Conservation (phyloP, 64 coral and sea anemone species). For the Stichodactyla helianthus region DNA sequence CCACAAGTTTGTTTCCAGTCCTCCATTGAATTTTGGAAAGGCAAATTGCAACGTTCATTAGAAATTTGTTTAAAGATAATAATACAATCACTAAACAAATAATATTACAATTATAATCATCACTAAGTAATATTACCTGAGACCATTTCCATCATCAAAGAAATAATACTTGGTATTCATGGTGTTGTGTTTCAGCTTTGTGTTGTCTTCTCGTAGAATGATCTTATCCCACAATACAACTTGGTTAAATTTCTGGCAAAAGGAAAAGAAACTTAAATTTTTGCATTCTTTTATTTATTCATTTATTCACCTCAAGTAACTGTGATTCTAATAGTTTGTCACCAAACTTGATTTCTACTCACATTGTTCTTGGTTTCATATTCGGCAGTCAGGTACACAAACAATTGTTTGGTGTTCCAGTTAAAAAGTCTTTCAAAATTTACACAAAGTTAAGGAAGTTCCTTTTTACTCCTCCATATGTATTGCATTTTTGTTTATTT, state of each 20-base stretch:
- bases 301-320: too few relatives aligned
- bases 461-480: background rate
- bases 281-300: too few relatives aligned
- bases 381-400: conserved; percentile 91
- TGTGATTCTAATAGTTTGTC: too few relatives aligned
- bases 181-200: conserved; percentile 56
- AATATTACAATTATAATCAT: too few relatives aligned
- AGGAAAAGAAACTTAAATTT: background rate
- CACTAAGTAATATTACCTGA: conserved; percentile 56
- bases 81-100: too few relatives aligned
- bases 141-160: conserved; percentile 95
- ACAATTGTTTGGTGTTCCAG: conserved; percentile 99
- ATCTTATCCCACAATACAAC: conserved; percentile 99
- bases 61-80: too few relatives aligned
- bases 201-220: conserved; percentile 83
- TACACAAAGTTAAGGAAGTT: conserved; percentile 60
- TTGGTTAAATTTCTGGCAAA: conserved; percentile 81
- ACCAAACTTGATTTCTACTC: conserved; percentile 11
- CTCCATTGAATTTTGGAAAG: too few relatives aligned
- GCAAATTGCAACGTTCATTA: too few relatives aligned
- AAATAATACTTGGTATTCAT: conserved; percentile 99
- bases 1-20: too few relatives aligned
- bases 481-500: background rate
- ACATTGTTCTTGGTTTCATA: conserved; percentile 85
- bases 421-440: conserved; percentile 86